A percentile compares a stretch with the other conserved stretches of the same genome.
Evolutionary conservation across 2,888 invertebrate species (phyloP).

Genomic region (Dynastes tityus): DNA sequence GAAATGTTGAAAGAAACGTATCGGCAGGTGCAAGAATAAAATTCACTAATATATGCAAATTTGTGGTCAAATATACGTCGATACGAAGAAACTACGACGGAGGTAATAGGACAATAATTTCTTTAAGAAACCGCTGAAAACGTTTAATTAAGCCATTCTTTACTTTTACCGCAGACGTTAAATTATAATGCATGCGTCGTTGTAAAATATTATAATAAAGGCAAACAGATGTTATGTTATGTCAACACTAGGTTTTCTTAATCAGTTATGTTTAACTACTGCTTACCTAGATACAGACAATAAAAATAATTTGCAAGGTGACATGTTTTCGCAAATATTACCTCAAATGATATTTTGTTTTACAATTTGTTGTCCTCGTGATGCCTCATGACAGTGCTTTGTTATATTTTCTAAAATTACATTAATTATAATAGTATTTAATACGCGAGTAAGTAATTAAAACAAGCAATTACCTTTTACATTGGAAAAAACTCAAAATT

Average conservation of each 20-base stretch:
- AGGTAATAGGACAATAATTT: background rate
- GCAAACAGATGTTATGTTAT: conserved; percentile 18
- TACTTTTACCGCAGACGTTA: background rate
- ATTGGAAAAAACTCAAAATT: background rate
- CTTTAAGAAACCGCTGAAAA: background rate
- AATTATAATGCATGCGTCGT: conserved; percentile 3
- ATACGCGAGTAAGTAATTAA: background rate
- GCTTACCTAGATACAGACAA: conserved; percentile 30
- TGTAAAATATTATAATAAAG: conserved; percentile 1
- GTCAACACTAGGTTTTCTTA: conserved; percentile 37
- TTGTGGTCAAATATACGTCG: background rate
- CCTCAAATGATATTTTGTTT: conserved; percentile 37
- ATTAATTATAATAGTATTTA: background rate
- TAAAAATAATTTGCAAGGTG: conserved; percentile 47
- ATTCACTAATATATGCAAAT: conserved; percentile 6
- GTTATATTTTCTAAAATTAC: conserved; percentile 24
- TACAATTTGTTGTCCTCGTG: conserved; percentile 20
- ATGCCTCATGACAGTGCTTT: conserved; percentile 5
- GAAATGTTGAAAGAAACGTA: too few relatives aligned
- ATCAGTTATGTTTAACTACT: conserved; percentile 35
- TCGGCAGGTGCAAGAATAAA: conserved; percentile 6
- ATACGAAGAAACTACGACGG: background rate
- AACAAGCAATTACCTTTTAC: conserved; percentile 1
- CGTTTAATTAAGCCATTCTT: background rate
- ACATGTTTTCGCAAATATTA: conserved; percentile 44